Base-by-base conservation (phyloP, 2,797 vertebrate genomes). In the Atherinosoma microstoma region DNA sequence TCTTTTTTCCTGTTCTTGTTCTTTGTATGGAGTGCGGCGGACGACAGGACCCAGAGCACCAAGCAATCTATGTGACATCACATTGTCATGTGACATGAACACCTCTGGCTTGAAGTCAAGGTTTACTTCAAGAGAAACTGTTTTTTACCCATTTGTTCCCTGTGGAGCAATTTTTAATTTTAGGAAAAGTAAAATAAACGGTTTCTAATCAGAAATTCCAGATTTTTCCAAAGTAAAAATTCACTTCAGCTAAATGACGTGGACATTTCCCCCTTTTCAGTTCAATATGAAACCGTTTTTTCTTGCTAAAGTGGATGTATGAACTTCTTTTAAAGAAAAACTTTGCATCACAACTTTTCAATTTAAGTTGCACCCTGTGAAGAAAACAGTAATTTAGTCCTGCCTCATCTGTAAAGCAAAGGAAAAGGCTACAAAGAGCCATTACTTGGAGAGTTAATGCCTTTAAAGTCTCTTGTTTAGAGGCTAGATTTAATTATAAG, bases 371-470 rank as follows among this genome's bases (percentile, higher is more conserved):
- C 7, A 51, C 6, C 29, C 18, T 32, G 8, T 34, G 15, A 24
- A 53, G 29, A n/a, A 42, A 34, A 64, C 11, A 13, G 56, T 56
- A 38, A 35, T 38, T 61, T 13, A 32, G 24, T 58, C n/a, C 13
- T n/a, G 2, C 69, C 2, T 49, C 29, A 10, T 58, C 18, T 61
- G 32, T 60, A 63, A 70, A 79, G 30, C 53, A 24, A 40, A 24
- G 16, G n/a, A 62, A 73, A 60, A 65, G 5, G 42, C 47, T 20
- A 7, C 5, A 45, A 45, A 45, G 18, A 45, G 42, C 16, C 42
- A 51, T 36, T 53, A 30, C 10, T 15, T 32, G 29, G 10, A 32
- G 29, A 30, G 32, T 16, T n/a, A 42, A 27, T 51, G 1, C 53
- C 66, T 53, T 64, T 56, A 4, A 38, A 56, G 18, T 22, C 20